phyloP scores from a whole-genome alignment of 2,113 vertebrate species.

The Telmatochromis sp. region DNA sequence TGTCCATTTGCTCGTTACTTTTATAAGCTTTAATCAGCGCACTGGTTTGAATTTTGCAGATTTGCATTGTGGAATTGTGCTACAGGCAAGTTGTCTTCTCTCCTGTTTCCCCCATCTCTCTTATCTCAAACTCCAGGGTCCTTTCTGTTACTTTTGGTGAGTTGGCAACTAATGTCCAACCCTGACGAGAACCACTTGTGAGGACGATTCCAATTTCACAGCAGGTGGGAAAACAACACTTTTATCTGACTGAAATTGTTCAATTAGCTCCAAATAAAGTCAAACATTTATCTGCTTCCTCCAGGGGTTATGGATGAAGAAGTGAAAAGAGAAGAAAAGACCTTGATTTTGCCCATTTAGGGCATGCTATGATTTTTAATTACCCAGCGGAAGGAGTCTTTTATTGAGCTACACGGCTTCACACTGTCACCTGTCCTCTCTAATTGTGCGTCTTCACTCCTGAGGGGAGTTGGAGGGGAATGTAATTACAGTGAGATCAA shows the following conservation, averaged over 20 bases:
- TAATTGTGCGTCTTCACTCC: slow-evolving; percentile 38
- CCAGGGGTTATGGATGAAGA: neutral
- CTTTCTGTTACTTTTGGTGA: neutral
- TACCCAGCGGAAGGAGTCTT: slow-evolving; percentile 36
- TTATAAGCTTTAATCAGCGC: neutral
- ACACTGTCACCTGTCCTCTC: slow-evolving; percentile 50
- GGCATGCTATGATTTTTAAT: slow-evolving; percentile 57
- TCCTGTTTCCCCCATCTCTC: neutral
- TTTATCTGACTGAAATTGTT: slow-evolving; percentile 36
- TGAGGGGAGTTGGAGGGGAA: slow-evolving; percentile 30
- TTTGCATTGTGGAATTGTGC: neutral
- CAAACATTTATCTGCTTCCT: slow-evolving; percentile 4
- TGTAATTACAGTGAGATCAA: slow-evolving; percentile 56
- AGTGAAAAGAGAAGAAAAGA: neutral
- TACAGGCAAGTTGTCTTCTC: neutral
- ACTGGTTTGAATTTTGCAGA: neutral
- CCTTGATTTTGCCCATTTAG: slow-evolving; percentile 33
- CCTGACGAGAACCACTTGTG: neutral
- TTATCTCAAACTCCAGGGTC: neutral
- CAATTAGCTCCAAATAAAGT: slow-evolving; percentile 42
- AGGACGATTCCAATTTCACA: slow-evolving; percentile 23
- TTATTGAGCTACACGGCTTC: slow-evolving; percentile 41
- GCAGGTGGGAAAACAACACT: slow-evolving; percentile 30
- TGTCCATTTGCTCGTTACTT: neutral
- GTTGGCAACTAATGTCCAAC: slow-evolving; percentile 9